These are phyloP conservation scores for Monochamus alternatus DNA, from an alignment of 2,888 invertebrate species.

Conservation along the genomic window DNA sequence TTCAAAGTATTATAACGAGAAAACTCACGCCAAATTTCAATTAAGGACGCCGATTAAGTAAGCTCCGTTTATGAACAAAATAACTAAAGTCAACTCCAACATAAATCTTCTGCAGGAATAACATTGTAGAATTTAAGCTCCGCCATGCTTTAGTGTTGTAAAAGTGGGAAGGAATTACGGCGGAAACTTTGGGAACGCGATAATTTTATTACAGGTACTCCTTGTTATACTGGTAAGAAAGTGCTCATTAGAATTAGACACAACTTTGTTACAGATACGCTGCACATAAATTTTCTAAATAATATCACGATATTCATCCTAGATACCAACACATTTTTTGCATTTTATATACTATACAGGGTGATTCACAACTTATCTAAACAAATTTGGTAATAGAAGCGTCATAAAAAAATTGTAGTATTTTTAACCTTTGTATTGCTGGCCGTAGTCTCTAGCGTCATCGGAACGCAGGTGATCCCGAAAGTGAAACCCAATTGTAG, in stretches of 20 bases:
- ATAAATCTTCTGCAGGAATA: conserved; percentile 61
- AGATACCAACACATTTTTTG: not conserved
- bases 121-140: conserved; percentile 40
- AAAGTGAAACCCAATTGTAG: too few species aligned
- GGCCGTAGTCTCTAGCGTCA: too few species aligned
- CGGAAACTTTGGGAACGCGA: conserved; percentile 47
- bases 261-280: conserved; percentile 24
- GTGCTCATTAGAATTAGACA: conserved; percentile 37
- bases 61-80: conserved; percentile 52
- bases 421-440: too few species aligned
- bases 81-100: conserved; percentile 52
- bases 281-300: conserved; percentile 27
- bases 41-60: conserved; percentile 64
- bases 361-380: too few species aligned
- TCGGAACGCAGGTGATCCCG: too few species aligned
- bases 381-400: too few species aligned
- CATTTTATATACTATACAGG: not conserved
- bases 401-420: too few species aligned
- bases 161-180: conserved; percentile 47
- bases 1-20: conserved; percentile 53
- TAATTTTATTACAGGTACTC: conserved; percentile 49
- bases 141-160: conserved; percentile 41
- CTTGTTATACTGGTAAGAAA: conserved; percentile 36
- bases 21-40: conserved; percentile 61
- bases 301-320: not conserved